Base-by-base conservation (phyloP, 2,113 vertebrate genomes). In the Anolis carolinensis region DNA sequence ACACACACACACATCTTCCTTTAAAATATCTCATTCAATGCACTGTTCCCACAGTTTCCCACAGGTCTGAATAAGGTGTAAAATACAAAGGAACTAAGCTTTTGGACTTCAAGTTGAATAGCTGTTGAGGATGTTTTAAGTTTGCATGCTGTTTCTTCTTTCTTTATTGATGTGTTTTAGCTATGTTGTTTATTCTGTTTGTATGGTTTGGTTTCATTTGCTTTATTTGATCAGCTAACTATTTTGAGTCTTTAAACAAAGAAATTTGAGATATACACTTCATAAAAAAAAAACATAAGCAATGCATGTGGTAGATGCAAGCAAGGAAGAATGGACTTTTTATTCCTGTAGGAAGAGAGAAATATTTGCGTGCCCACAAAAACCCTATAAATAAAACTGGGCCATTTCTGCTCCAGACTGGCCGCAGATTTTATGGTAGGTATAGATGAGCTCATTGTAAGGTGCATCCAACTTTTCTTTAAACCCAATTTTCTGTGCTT, bases 1-100 rank as follows among this genome's bases (percentile, higher is more conserved):
- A 59, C 65, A 59, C 1, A 59, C 62, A 79, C 89, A 88, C 13
- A 92, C 23, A 44, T 67, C 0, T 0, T 79, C 68, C 82, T 52
- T 85, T 39, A 91, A 55, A 93, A 94, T 30, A 21, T 90, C 25
- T 84, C 84, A 89, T 59, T 5, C 83, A 82, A 91, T 83, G 0
- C 36, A 72, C 55, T 18, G 18, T 18, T 18, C 39, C 39, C 2
- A 44, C 5, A 44, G 79, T 32, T 59, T 4, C 27, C 25, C 27
- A 20, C 11, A 39, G 65, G 27, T 14, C 10, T 72, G 13, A 32
- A 10, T 23, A 36, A 73, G 13, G 14, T 62, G 36, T 44, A 72
- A 83, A 3, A 36, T 3, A 48, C 10, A n/a, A 80, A 80, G 36
- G 6, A 27, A 10, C 25, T 30, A 9, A 8, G 65, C 65, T 9